Conservation (phyloP, 2,888 invertebrate genomes). For the Perizoma affinitatum region DNA sequence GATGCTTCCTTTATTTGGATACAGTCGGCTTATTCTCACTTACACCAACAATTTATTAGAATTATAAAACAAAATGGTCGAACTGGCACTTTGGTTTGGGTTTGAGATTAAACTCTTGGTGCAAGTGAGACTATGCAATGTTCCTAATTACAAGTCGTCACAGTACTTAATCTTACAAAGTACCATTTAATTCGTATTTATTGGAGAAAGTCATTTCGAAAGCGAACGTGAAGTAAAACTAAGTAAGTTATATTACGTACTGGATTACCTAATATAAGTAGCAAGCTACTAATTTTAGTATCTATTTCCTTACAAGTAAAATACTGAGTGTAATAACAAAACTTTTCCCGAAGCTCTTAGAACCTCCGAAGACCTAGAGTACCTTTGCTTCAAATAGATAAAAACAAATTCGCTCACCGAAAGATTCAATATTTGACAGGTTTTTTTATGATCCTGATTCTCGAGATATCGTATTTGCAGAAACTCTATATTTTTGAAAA, state of each 20-base stretch:
- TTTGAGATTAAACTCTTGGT: background rate
- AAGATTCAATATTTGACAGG: too few species aligned
- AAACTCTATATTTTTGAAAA: too few species aligned
- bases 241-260: slow-evolving; percentile 27
- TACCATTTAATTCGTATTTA: slow-evolving; percentile 52
- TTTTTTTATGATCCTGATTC: too few species aligned
- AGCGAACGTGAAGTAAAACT: slow-evolving; percentile 38
- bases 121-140: slow-evolving; percentile 35
- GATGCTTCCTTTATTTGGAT: slow-evolving; percentile 61
- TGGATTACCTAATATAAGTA: slow-evolving; percentile 23
- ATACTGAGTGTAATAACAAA: too few species aligned
- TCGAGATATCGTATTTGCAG: too few species aligned
- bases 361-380: too few species aligned
- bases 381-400: too few species aligned
- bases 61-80: background rate
- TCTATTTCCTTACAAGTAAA: slow-evolving; percentile 7
- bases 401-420: too few species aligned
- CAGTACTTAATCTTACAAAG: slow-evolving; percentile 26
- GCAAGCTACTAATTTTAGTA: slow-evolving; percentile 8
- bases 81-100: background rate
- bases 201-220: slow-evolving; percentile 49
- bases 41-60: background rate
- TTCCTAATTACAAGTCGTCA: slow-evolving; percentile 33
- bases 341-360: too few species aligned
- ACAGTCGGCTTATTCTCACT: slow-evolving; percentile 10